Evolutionary conservation across 2,888 invertebrate genomes (phyloP).

Genomic region (Rhagium mordax): DNA sequence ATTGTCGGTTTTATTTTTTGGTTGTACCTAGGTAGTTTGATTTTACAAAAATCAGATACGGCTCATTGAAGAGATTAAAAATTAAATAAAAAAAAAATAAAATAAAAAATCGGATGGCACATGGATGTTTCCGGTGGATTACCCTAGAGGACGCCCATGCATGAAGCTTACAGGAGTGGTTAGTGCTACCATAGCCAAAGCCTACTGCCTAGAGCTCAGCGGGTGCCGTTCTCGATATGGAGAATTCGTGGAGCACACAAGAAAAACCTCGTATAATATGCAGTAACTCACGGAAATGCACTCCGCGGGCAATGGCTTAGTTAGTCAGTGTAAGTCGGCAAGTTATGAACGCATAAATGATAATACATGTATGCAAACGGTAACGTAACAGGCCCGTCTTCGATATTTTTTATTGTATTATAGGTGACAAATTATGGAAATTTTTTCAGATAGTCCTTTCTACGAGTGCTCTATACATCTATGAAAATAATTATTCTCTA

Average conservation of each 20-base stretch:
- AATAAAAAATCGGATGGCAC: too few relatives aligned
- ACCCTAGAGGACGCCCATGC: background rate
- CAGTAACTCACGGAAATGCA: conserved; percentile 55
- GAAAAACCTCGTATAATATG: conserved; percentile 53
- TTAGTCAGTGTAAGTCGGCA: conserved; percentile 29
- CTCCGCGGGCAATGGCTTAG: conserved; percentile 37
- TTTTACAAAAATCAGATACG: too few relatives aligned
- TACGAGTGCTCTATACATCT: too few relatives aligned
- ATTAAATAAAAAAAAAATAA: too few relatives aligned
- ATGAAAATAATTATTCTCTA: too few relatives aligned
- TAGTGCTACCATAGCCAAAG: conserved; percentile 35
- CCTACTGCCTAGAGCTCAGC: conserved; percentile 38
- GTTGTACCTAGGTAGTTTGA: too few relatives aligned
- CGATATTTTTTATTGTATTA: background rate
- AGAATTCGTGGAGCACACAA: conserved; percentile 33
- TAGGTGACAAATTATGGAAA: too few relatives aligned
- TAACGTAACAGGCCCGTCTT: background rate
- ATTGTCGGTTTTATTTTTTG: too few relatives aligned
- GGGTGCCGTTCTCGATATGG: conserved; percentile 41
- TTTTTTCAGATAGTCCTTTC: too few relatives aligned
- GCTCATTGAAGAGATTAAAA: too few relatives aligned
- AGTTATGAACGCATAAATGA: conserved; percentile 34
- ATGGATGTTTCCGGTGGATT: too few relatives aligned
- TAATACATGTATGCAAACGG: conserved; percentile 21
- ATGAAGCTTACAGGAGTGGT: conserved; percentile 37